These are phyloP conservation scores for Gobio gobio DNA, from an alignment of 2,113 vertebrate genomes.

Conservation along the genomic window DNA sequence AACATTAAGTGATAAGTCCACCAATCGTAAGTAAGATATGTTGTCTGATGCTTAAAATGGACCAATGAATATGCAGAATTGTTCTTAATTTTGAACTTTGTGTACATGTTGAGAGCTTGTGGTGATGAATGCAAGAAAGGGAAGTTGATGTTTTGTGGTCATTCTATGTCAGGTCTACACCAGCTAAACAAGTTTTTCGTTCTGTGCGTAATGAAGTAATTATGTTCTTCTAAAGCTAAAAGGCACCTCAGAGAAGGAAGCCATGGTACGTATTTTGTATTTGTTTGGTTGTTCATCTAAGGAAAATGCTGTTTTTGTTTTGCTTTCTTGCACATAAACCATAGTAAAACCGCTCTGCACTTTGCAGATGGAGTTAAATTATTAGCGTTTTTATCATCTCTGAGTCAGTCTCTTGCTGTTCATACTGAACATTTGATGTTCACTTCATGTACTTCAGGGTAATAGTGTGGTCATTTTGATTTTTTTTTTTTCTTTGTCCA, in stretches of 20 bases:
- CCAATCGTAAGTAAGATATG: background rate
- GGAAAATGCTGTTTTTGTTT: background rate
- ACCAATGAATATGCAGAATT: slow-evolving; percentile 18
- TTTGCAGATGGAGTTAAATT: background rate
- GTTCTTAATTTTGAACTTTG: background rate
- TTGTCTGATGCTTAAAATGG: slow-evolving; percentile 19
- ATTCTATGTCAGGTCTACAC: slow-evolving; percentile 7
- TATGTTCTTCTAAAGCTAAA: slow-evolving; percentile 13
- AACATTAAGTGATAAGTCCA: background rate
- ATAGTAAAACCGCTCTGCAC: background rate
- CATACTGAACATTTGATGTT: slow-evolving; percentile 1
- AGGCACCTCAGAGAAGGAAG: background rate
- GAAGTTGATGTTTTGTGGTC: slow-evolving; percentile 7
- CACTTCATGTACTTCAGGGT: slow-evolving; percentile 2
- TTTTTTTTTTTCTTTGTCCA: background rate
- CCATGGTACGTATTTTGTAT: background rate
- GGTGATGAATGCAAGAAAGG: slow-evolving; percentile 12
- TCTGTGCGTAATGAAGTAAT: background rate
- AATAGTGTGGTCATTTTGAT: slow-evolving; percentile 5
- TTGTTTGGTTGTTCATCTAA: background rate
- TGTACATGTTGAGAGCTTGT: slow-evolving; percentile 7
- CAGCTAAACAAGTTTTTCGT: slow-evolving; percentile 1
- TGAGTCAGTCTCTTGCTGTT: background rate
- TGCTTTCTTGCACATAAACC: background rate
- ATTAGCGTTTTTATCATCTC: background rate